A percentile compares a stretch with the other conserved stretches of the same genome.
phyloP scores from a whole-genome alignment of 2,888 invertebrate genomes.

The Cremastobaeus sp. region DNA sequence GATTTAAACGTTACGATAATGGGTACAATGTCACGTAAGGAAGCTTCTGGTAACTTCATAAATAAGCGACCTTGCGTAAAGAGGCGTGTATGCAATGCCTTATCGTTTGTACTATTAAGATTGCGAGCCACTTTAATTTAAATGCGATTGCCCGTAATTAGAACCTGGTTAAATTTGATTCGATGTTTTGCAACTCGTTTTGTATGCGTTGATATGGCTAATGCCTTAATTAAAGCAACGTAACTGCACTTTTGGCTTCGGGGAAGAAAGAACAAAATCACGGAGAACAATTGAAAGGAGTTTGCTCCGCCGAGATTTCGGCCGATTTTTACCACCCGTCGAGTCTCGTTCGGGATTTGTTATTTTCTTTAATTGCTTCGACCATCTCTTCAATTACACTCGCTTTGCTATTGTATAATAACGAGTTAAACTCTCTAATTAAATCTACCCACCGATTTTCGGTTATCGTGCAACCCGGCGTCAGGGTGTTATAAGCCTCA shows the following conservation, averaged over 20 bases:
- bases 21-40: slow-evolving; percentile 48
- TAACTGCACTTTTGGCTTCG: slow-evolving; percentile 8
- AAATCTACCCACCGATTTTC: slow-evolving; percentile 26
- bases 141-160: slow-evolving; percentile 38
- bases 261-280: slow-evolving; percentile 34
- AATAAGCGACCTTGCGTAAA: slow-evolving; percentile 44
- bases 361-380: slow-evolving; percentile 45
- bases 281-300: slow-evolving; percentile 42
- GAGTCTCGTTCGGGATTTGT: slow-evolving; percentile 43
- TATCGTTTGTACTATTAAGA: slow-evolving; percentile 41
- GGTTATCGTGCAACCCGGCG: slow-evolving; percentile 5
- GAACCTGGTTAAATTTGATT: slow-evolving; percentile 37
- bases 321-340: slow-evolving; percentile 41
- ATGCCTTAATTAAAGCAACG: slow-evolving; percentile 46
- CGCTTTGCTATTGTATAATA: slow-evolving; percentile 15
- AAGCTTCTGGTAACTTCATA: slow-evolving; percentile 52
- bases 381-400: slow-evolving; percentile 34
- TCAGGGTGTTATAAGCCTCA: slow-evolving; percentile 17
- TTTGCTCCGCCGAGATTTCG: slow-evolving; percentile 19
- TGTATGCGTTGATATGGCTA: slow-evolving; percentile 44
- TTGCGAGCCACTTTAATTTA: slow-evolving; percentile 32
- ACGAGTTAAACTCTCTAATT: slow-evolving; percentile 34
- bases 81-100: slow-evolving; percentile 38
- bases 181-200: slow-evolving; percentile 46
- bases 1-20: slow-evolving; percentile 53